Evolutionary conservation across 1,140 invertebrate genomes (phyloP).

Genomic region (Leptonema lineaticorne): DNA sequence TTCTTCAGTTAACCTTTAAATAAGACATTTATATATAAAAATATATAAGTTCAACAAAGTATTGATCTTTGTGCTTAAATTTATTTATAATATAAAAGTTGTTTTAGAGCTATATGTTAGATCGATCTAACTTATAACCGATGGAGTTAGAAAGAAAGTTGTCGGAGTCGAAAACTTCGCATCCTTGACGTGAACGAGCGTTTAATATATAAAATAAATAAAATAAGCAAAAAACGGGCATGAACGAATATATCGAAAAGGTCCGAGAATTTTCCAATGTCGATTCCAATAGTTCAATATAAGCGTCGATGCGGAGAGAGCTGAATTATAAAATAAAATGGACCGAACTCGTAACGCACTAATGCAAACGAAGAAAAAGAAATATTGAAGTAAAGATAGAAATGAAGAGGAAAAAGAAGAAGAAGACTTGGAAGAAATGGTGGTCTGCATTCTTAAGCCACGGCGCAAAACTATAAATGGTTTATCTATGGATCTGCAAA

Average conservation of each 20-base stretch:
- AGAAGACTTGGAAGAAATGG: neutral
- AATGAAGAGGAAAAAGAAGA: no score
- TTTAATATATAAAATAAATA: no score
- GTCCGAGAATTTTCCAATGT: constrained; percentile 4
- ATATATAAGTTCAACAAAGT: no score
- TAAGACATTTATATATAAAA: no score
- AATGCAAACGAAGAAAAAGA: no score
- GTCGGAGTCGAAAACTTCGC: no score
- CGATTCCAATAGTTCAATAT: constrained; percentile 8
- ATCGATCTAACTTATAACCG: no score
- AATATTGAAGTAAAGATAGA: no score
- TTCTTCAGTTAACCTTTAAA: no score
- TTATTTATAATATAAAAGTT: neutral
- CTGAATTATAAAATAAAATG: constrained; percentile 41
- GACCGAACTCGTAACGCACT: constrained; percentile 39
- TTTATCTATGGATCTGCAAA: constrained; percentile 41
- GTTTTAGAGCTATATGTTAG: neutral
- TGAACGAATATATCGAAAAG: no score
- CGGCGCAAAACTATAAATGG: constrained; percentile 38
- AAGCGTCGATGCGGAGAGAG: constrained; percentile 2
- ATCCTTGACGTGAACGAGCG: no score
- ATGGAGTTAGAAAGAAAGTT: neutral
- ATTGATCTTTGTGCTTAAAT: neutral
- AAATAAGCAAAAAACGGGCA: no score
- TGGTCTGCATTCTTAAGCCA: neutral